phyloP scores from a whole-genome alignment of 2,888 invertebrate species.

The Drosophila ezoana region DNA sequence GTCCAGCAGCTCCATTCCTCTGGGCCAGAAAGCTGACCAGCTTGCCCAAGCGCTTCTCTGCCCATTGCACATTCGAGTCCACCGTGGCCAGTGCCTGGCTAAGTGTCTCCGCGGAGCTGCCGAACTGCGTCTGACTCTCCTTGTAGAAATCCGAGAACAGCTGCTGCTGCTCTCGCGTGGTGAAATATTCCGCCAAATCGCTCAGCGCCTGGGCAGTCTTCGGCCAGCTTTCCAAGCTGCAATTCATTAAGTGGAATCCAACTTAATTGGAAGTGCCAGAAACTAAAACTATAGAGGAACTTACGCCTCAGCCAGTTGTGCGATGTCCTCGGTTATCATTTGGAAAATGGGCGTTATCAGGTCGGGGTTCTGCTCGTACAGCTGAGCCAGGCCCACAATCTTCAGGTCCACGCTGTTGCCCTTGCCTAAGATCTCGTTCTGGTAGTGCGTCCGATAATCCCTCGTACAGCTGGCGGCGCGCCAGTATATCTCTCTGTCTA shows the following conservation, averaged over 20 bases:
- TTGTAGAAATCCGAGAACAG: constrained; percentile 59
- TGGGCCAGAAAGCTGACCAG: constrained; percentile 62
- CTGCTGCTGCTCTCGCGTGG: constrained; percentile 66
- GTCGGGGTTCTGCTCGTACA: constrained; percentile 86
- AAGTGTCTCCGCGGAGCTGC: constrained; percentile 50
- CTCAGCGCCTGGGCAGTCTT: constrained; percentile 65
- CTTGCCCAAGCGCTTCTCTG: constrained; percentile 57
- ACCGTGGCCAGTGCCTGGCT: constrained; percentile 67
- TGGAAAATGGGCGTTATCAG: constrained; percentile 68
- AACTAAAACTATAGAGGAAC: constrained; percentile 26
- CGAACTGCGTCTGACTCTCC: constrained; percentile 56
- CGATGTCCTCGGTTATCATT: constrained; percentile 59
- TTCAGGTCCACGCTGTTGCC: constrained; percentile 55
- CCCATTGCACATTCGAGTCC: constrained; percentile 80
- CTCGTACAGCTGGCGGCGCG: constrained; percentile 88
- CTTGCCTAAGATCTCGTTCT: constrained; percentile 84
- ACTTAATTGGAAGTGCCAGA: too few species aligned
- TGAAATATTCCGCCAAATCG: constrained; percentile 69
- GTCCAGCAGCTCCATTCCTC: constrained; percentile 51
- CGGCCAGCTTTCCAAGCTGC: constrained; percentile 69
- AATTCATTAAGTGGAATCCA: constrained; percentile 2
- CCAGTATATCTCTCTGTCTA: constrained; percentile 88
- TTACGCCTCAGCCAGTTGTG: constrained; percentile 63
- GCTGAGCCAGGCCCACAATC: constrained; percentile 79
- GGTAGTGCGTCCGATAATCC: constrained; percentile 86